Base-by-base conservation (phyloP, 2,113 vertebrate species). In the Seriola rivoliana region DNA sequence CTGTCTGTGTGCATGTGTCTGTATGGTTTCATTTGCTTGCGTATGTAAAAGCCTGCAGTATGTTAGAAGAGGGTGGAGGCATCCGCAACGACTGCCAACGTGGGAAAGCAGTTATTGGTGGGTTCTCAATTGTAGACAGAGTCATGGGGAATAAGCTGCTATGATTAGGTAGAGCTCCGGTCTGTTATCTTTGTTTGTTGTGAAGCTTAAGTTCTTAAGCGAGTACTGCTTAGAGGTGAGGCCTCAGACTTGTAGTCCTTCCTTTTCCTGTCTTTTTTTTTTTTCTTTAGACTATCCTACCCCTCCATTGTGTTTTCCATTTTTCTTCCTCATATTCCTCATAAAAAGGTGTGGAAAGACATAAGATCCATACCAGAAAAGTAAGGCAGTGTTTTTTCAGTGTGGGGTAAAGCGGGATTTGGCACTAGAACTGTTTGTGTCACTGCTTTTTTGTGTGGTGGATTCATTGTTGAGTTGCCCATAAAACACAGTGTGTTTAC, bases 81-180 rank as follows among this genome's bases (percentile, higher is more conserved):
- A 65, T 73, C 34, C 13, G 66, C 25, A 48, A 21, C 36, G 17
- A 64, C 84, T 88, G 81, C 60, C 66, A 58, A n/a, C 25, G 85
- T 85, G 90, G 89, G 92, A 91, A 91, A 84, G 58, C 80, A 52
- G 85, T 52, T 76, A 78, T 87, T 78, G 73, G 78, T 85, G 72
- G 63, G 77, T 89, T 92, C 86, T 75, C 88, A 89, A 85, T 86
- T 89, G 63, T 84, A 78, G 65, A 80, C 66, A 25, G 42, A 91
- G 71, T 82, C 80, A 55, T 63, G 74, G 60, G 40, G 44, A 86
- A 87, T 89, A 88, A 90, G 84, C 90, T 71, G 21, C 81, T 67
- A 52, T 2, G 86, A 88, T 90, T 87, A 88, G 81, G 75, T 36
- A 60, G 68, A 82, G 77, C 89, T 63, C 32, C 16, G 25, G 66